Evolutionary conservation across 2,113 vertebrate genomes (phyloP), one percentile per base, ranked within the genome.

Genomic region (Pao palembangensis): DNA sequence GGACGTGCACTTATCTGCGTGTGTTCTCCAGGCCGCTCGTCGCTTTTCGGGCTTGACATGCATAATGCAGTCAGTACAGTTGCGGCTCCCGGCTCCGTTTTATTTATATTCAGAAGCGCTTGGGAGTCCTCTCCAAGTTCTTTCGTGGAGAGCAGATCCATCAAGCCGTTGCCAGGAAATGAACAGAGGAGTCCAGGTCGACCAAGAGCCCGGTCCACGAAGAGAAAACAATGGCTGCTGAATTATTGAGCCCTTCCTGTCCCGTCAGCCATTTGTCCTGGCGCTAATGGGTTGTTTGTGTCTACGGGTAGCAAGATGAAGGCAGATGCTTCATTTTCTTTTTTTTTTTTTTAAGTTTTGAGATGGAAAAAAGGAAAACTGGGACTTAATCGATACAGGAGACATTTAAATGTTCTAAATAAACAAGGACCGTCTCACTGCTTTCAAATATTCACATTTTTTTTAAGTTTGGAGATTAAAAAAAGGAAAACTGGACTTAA

Each of bases 181-280:
- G 78, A 85, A 77, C 75, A 54, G 74, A 67, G 70, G 71, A 76
- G 72, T 81, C 85, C 79, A 84, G 88, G 85, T 88, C 87, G 89
- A 82, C 80, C 78, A 78, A 76, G 84, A 84, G 74, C 51, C 55
- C 51, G 12, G 71, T 61, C 79, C 81, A 82, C 87, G 84, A 87
- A 82, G 69, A 78, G 76, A 76, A 86, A 89, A 91, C 89, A 90
- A 88, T 89, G 86, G 79, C 64, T 86, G 73, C 73, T 90, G 86
- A 91, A 88, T 90, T 89, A 90, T 89, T 91, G 83, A 88, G 80
- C 73, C 68, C 69, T 82, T 90, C 88, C 87, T 79, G 75, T 88
- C 80, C 77, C 78, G 84, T 78, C 77, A 85, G 75, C 84, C 79
- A 70, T 84, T 84, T 88, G 84, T 82, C 71, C 71, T 18, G 16